Conservation (phyloP, 2,797 vertebrate genomes). For the Natrix natrix region DNA sequence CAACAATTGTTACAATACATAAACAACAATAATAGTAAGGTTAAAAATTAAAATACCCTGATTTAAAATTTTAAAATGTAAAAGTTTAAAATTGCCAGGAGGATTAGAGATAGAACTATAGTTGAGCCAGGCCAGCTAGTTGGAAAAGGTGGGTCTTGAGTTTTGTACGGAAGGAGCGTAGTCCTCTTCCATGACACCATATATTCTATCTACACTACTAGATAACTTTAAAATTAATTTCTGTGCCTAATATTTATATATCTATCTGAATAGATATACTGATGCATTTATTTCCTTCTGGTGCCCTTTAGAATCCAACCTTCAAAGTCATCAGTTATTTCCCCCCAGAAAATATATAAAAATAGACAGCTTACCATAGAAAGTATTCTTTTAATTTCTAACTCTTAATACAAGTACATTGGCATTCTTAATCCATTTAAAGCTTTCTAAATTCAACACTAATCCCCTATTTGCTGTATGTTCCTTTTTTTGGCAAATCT, state of each 20-base stretch:
- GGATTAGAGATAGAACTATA: no score
- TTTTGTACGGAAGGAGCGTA: no score
- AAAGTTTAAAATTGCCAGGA: no score
- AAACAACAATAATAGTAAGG: no score
- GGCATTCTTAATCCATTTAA: background rate
- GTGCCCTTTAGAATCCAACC: background rate
- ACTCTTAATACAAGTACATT: background rate
- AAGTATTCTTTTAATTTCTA: background rate
- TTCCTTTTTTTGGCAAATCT: background rate
- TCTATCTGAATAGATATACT: background rate
- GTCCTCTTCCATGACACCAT: background rate
- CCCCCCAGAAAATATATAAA: background rate
- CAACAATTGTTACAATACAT: no score
- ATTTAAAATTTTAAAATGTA: no score
- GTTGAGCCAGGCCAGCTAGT: no score
- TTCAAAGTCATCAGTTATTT: background rate
- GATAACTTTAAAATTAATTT: background rate
- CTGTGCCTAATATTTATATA: background rate
- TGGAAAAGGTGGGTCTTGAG: no score
- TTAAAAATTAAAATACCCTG: no score
- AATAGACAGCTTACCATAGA: background rate
- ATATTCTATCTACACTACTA: background rate
- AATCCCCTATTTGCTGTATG: background rate
- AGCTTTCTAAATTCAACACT: background rate
- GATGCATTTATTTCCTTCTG: background rate